These are phyloP conservation scores for Trachythela sp. DNA, from an alignment of 64 coral and sea anemone species.

Conservation along the genomic window DNA sequence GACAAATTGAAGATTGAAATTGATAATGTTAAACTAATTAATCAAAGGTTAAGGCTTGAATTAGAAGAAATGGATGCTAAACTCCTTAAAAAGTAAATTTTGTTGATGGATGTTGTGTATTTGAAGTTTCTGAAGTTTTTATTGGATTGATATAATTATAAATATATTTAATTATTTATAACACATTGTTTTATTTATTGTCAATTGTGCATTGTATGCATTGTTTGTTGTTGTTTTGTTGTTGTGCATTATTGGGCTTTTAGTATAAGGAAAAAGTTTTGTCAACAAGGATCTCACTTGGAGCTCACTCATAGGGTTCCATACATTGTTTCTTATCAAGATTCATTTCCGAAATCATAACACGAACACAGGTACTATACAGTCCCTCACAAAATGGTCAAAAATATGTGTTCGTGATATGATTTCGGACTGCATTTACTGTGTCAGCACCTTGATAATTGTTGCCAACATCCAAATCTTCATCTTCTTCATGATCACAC, in stretches of 20 bases:
- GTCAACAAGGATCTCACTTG: not conserved
- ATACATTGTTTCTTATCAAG: not conserved
- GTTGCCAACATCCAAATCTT: not conserved
- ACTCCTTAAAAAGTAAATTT: not conserved
- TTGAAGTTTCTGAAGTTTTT: not conserved
- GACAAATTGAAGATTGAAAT: conserved; percentile 1
- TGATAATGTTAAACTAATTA: not conserved
- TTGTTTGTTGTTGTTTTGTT: not conserved
- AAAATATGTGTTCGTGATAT: conserved; percentile 8
- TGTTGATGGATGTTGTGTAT: not conserved
- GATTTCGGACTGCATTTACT: not conserved
- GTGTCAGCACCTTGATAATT: not conserved
- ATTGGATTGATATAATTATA: not conserved
- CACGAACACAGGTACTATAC: not conserved
- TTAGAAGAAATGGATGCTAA: not conserved
- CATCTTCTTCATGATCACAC: not conserved
- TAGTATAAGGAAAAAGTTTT: not conserved
- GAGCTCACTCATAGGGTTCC: not conserved
- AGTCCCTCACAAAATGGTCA: not conserved
- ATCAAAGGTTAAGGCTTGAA: not conserved
- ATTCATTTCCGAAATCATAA: not conserved
- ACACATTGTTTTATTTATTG: not conserved
- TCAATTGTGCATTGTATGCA: not conserved
- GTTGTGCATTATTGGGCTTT: not conserved
- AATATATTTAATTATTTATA: not conserved